Evolutionary conservation across 1,140 invertebrate species (phyloP), one percentile per base, ranked within the genome.

Genomic region (Zaprionus nigranus): DNA sequence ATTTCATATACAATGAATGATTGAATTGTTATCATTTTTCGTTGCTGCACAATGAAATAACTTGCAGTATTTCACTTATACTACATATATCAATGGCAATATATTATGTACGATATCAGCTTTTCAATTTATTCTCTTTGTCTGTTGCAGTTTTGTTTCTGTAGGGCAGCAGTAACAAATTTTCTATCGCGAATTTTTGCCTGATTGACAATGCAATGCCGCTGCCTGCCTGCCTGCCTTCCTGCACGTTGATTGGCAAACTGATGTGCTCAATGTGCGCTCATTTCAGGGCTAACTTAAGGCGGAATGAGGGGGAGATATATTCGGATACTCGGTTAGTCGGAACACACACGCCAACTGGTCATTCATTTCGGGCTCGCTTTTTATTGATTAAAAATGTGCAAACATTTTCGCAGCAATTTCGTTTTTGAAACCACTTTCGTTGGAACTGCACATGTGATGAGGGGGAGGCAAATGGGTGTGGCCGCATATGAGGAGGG

Each of bases 311-410:
- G 7, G 40, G 40, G 40, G 6, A 17, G 5, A 56, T 17, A 65
- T 51, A 30, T 43, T 17, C n/a, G n/a, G 7, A 46, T 46, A 46
- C 2, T n/a, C 40, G 40, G 40, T 43, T 43, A 43, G 40, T 43
- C 22, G 54, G 15, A 57, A 15, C 28, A 26, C 26, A 82, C 81
- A 84, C 62, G 81, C 74, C 81, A 79, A 79, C 78, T 68, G 64
- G 60, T 74, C 78, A 72, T 79, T 72, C 75, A 58, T 71, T 63
- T 67, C 63, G 61, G n/a, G 58, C 38, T 57, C 57, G 15, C 51
- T 70, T 78, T 81, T 81, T 88, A 88, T 88, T 88, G 84, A 88
- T 88, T 88, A 90, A 88, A 88, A 88, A 82, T 88, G 85, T 88
- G 84, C 85, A 88, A 88, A 88, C 84, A 87, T 73, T 88, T 88